Evolutionary conservation across 2,113 vertebrate species (phyloP).

Genomic region (Brachypteracias leptosomus): DNA sequence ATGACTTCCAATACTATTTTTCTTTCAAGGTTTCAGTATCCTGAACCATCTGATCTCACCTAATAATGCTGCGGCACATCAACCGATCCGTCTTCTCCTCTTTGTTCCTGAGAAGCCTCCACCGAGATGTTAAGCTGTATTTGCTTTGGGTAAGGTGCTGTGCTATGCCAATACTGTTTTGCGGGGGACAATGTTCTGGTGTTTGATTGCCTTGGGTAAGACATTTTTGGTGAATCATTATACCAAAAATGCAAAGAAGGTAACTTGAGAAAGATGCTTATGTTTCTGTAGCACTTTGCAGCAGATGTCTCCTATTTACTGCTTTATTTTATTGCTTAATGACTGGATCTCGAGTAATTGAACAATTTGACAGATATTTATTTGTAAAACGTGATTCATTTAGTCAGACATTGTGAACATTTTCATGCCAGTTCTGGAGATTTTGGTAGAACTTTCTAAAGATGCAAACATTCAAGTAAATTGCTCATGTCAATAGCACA

Average conservation of each 20-base stretch:
- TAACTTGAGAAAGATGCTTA: conserved; percentile 80
- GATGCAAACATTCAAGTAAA: conserved; percentile 78
- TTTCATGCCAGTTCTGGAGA: conserved; percentile 74
- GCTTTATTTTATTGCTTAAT: conserved; percentile 85
- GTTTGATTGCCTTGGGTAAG: conserved; percentile 43
- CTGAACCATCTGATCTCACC: neutral
- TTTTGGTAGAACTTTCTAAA: conserved; percentile 72
- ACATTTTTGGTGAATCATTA: conserved; percentile 75
- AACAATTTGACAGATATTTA: conserved; percentile 84
- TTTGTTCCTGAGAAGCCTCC: neutral
- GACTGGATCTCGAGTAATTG: conserved; percentile 81
- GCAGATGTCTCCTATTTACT: conserved; percentile 85
- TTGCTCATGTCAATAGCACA: conserved; percentile 74
- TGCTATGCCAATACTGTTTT: neutral
- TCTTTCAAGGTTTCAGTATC: neutral
- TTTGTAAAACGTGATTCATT: conserved; percentile 85
- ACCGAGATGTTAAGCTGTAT: neutral
- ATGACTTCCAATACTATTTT: neutral
- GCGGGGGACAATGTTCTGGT: neutral
- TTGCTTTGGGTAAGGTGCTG: neutral
- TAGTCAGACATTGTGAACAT: conserved; percentile 75
- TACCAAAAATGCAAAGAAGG: conserved; percentile 76
- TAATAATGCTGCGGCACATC: neutral
- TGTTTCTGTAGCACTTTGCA: conserved; percentile 80
- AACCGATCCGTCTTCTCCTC: neutral